A percentile compares a stretch with the other conserved stretches of the same genome.
phyloP scores from a whole-genome alignment of 2,888 invertebrate species.

The Stenotaenia linearis region DNA sequence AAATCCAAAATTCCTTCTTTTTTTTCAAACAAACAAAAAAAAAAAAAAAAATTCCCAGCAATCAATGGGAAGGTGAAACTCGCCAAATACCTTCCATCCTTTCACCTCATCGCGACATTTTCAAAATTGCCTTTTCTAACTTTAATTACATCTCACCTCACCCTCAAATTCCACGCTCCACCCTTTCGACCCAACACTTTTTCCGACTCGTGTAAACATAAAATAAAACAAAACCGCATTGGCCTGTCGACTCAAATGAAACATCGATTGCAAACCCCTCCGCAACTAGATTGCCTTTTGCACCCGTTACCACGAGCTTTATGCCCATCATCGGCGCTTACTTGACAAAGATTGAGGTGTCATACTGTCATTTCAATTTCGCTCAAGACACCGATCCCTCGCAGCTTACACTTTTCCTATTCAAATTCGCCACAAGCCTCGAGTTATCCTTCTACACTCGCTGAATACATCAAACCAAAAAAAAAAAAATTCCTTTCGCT shows the following conservation, averaged over 20 bases:
- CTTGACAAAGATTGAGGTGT: constrained; percentile 24
- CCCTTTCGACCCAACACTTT: not conserved
- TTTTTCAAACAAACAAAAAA: too few relatives aligned
- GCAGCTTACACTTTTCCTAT: constrained; percentile 8
- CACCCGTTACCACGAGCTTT: constrained; percentile 8
- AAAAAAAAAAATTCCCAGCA: too few relatives aligned
- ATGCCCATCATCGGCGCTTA: constrained; percentile 26
- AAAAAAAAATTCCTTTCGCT: too few relatives aligned
- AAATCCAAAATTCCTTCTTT: too few relatives aligned
- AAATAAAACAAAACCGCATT: not conserved
- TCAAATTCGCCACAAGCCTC: constrained; percentile 10
- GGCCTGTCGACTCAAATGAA: constrained; percentile 19
- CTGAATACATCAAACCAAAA: not conserved
- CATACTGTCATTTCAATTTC: constrained; percentile 24
- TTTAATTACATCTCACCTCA: not conserved
- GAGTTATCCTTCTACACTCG: not conserved
- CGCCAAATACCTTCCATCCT: not conserved
- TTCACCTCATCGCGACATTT: not conserved
- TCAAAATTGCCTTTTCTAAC: not conserved
- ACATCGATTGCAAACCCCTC: not conserved
- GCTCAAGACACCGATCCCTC: not conserved
- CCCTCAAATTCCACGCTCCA: not conserved
- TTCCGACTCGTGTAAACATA: not conserved
- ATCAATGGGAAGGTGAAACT: too few relatives aligned
- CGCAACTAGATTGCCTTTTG: constrained; percentile 15